Percentiles rank a stretch among this genome's conserved stretches.
These are phyloP conservation scores for Dendropsophus ebraccatus DNA, from an alignment of 2,113 vertebrate species.

Conservation along the genomic window DNA sequence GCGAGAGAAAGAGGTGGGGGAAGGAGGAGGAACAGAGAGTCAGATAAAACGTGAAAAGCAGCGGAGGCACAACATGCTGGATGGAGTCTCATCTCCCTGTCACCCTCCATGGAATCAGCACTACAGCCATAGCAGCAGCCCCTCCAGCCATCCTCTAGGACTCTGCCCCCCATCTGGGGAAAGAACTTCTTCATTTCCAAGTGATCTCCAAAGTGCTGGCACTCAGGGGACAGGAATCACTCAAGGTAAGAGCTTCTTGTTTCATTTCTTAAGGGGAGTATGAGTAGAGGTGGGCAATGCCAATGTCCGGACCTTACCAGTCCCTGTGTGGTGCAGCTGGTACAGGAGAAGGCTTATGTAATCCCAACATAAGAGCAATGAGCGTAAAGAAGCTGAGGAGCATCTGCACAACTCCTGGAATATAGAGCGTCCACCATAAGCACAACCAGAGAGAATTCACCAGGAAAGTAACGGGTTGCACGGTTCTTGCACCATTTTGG, in stretches of 20 bases:
- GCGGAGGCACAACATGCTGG: slow-evolving; percentile 24
- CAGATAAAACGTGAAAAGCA: slow-evolving; percentile 43
- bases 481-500: no score
- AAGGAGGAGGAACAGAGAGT: slow-evolving; percentile 14
- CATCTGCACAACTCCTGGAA: not conserved
- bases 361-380: not conserved
- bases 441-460: no score
- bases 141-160: not conserved
- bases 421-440: not conserved
- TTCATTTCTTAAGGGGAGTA: not conserved
- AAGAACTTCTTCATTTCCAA: slow-evolving; percentile 13
- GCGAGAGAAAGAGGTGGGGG: not conserved
- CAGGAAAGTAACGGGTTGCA: no score
- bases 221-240: not conserved
- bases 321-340: not conserved
- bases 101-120: slow-evolving; percentile 16
- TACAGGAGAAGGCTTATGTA: not conserved
- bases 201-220: not conserved
- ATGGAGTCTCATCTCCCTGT: slow-evolving; percentile 15
- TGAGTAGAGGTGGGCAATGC: not conserved
- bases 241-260: slow-evolving; percentile 19
- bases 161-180: not conserved
- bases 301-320: not conserved
- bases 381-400: not conserved
- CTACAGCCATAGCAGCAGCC: not conserved